Base-by-base conservation (phyloP, 2,888 invertebrate genomes). In the Apodemia zela region DNA sequence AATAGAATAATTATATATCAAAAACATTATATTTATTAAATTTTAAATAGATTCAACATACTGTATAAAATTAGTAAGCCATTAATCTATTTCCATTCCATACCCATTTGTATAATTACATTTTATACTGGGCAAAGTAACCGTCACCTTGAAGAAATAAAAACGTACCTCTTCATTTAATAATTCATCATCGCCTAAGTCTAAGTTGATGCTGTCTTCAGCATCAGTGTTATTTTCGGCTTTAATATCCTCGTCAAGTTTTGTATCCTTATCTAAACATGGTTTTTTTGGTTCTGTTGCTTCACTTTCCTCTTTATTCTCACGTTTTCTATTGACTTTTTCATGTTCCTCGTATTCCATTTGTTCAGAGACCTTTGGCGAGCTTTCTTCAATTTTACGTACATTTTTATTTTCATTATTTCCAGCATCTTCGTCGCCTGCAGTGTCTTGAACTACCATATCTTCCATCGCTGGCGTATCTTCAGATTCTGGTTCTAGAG, bases 151-250 rank as follows among this genome's bases (percentile, higher is more conserved):
- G 86, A 89, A 89, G 84, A 90, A 79, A 90, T 89, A 89, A 74
- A 85, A 89, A 85, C 84, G 77, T 93, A 96, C 96, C 94, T 96
- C 96, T 84, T 95, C 96, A 81, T 94, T 95, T 66, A 96, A 93
- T 66, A 96, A 91, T 87, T 96, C 96, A 82, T 96, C 96, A 84
- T 96, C 96, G 51, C 95, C 96, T 80, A 96, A 94, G 66, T 95
- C 96, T 72, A 96, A 89, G 80, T 96, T 96, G 65, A 96, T 95
- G 47, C 96, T 96, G 84, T 96, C 96, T 75, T 96, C 96, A 70
- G 94, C 95, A 78, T 96, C 95, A 69, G 93, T 93, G 66, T 94
- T 94, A 72, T 93, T 93, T 68, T 93, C 92, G 58, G 81, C 75
- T 72, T 89, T 89, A 59, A 76, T 81, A 62, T 91, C 89, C 29